Evolutionary conservation across 2,888 invertebrate species (phyloP).

Genomic region (Ectemnius lituratus): DNA sequence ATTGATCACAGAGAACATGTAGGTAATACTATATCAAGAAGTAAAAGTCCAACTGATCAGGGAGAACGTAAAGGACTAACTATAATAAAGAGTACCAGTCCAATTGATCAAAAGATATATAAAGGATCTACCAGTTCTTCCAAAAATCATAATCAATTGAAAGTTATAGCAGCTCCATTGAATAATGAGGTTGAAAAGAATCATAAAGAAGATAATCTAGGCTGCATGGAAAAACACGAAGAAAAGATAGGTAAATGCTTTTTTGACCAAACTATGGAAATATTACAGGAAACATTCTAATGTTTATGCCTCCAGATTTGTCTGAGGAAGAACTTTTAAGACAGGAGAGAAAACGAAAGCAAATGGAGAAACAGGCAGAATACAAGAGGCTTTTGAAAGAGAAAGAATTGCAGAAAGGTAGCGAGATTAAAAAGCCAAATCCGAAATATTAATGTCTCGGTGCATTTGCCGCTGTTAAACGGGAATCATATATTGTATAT

Average conservation of each 20-base stretch:
- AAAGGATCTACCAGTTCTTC: neutral
- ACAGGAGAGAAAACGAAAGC: slow-evolving; percentile 63
- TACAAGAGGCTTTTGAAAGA: slow-evolving; percentile 59
- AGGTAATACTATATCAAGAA: neutral
- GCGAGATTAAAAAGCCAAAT: slow-evolving; percentile 26
- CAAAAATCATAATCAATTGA: neutral
- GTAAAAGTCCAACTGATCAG: neutral
- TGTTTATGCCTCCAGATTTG: slow-evolving; percentile 21
- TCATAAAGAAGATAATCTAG: neutral
- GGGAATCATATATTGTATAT: neutral
- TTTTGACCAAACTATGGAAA: neutral
- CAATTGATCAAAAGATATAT: neutral
- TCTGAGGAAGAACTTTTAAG: slow-evolving; percentile 51
- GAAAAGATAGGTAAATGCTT: neutral
- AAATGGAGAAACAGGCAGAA: slow-evolving; percentile 64
- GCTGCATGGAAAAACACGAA: neutral
- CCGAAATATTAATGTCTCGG: slow-evolving; percentile 33
- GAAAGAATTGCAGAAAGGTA: slow-evolving; percentile 32
- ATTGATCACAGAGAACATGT: neutral
- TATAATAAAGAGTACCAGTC: neutral
- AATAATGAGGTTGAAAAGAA: no score
- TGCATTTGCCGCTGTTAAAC: no score
- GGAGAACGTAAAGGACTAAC: neutral
- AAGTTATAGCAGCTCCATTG: neutral
- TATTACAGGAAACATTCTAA: neutral